Conservation (phyloP, 2,113 vertebrate species). For the Crocuta crocuta region DNA sequence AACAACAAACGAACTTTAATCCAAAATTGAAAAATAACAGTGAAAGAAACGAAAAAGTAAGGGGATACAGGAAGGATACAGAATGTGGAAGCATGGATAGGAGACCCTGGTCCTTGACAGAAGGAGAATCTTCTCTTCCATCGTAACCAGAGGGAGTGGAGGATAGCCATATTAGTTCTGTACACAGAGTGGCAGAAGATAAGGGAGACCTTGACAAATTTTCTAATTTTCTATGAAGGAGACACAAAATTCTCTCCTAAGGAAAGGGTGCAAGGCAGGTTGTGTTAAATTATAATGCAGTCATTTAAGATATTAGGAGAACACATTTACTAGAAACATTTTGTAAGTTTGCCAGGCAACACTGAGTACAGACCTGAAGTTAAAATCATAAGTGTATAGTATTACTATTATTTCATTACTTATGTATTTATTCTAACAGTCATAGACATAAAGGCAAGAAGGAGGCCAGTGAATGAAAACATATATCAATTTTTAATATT, state of each 20-base stretch:
- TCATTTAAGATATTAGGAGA: no score
- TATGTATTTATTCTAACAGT: background rate
- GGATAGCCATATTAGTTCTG: background rate
- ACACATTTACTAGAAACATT: background rate
- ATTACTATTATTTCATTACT: background rate
- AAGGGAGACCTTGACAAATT: background rate
- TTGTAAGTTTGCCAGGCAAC: no score
- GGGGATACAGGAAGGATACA: background rate
- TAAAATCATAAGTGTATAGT: no score
- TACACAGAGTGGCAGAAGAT: background rate
- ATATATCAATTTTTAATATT: background rate
- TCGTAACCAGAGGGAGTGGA: background rate
- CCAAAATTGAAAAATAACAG: no score
- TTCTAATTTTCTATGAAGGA: background rate
- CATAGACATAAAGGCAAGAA: background rate
- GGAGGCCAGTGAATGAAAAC: no score
- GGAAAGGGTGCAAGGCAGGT: background rate
- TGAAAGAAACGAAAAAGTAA: background rate
- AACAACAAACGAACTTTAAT: no score
- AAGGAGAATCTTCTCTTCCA: background rate
- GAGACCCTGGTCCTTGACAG: background rate
- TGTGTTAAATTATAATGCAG: background rate
- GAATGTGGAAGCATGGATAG: fast-evolving
- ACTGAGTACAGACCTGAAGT: no score
- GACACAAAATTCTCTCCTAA: background rate